Percentiles rank a stretch among this genome's conserved stretches.
phyloP scores from a whole-genome alignment of 2,113 vertebrate species.

The Pituophis catenifer region DNA sequence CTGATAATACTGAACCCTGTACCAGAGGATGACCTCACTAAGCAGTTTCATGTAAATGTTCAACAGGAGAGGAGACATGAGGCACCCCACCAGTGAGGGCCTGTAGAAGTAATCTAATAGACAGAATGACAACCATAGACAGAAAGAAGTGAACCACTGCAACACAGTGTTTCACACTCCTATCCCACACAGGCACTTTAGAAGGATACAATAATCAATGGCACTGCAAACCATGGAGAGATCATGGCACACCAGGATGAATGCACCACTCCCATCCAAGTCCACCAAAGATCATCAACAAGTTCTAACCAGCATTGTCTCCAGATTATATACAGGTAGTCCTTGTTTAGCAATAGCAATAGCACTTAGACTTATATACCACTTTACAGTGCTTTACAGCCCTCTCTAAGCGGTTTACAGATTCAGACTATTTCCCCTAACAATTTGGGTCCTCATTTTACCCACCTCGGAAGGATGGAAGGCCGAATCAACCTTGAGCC shows the following conservation, averaged over 20 bases:
- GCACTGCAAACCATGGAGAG: background rate
- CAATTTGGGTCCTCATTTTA: too few species aligned
- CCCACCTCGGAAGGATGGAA: too few species aligned
- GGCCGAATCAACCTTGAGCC: too few species aligned
- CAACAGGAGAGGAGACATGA: background rate
- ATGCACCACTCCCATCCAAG: background rate
- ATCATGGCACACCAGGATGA: background rate
- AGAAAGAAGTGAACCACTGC: background rate
- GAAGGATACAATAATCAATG: background rate
- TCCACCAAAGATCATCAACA: background rate
- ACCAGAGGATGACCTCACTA: background rate
- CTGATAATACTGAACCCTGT: background rate
- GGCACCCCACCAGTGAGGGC: background rate
- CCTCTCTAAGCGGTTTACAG: too few species aligned
- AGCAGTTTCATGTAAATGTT: background rate
- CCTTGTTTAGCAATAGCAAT: background rate
- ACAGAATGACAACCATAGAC: background rate
- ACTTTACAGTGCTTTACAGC: too few species aligned
- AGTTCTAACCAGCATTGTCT: background rate
- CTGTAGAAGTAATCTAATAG: background rate
- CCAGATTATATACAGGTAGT: background rate
- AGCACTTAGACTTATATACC: too few species aligned
- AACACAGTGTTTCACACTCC: background rate
- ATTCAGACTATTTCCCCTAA: too few species aligned
- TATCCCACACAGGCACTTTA: background rate